Evolutionary conservation across 2,797 vertebrate species (phyloP).

Genomic region (Cyprinodon diabolis): DNA sequence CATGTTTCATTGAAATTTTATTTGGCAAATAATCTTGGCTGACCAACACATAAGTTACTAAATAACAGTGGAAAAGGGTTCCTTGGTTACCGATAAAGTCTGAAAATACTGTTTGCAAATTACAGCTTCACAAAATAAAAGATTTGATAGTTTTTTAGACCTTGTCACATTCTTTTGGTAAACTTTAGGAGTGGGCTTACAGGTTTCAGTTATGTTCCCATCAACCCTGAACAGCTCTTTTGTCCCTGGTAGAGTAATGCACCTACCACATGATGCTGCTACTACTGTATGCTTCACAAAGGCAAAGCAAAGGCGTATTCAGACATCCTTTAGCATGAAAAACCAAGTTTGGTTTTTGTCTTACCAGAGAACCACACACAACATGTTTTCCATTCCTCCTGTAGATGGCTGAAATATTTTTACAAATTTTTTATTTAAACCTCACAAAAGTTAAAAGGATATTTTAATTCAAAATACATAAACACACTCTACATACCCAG

Average conservation of each 20-base stretch:
- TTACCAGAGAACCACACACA: background rate
- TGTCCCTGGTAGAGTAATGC: background rate
- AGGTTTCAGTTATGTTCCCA: background rate
- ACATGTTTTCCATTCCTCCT: background rate
- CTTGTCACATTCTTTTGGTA: background rate
- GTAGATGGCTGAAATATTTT: background rate
- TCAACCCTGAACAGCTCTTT: background rate
- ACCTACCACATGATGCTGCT: background rate
- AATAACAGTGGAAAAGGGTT: background rate
- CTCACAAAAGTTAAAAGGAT: background rate
- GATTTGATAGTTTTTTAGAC: background rate
- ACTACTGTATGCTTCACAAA: background rate
- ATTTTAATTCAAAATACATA: too few relatives aligned
- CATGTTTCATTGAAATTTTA: background rate
- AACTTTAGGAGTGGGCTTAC: background rate
- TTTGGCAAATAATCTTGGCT: background rate
- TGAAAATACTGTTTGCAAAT: background rate
- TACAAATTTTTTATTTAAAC: background rate
- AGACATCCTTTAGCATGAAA: background rate
- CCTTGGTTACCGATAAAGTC: background rate
- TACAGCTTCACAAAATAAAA: background rate
- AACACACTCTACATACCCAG: conserved; percentile 16
- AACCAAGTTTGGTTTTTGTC: background rate
- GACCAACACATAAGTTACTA: background rate
- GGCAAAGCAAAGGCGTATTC: background rate